phyloP scores from a whole-genome alignment of 1,140 invertebrate genomes.

The Xylocopa sonorina region DNA sequence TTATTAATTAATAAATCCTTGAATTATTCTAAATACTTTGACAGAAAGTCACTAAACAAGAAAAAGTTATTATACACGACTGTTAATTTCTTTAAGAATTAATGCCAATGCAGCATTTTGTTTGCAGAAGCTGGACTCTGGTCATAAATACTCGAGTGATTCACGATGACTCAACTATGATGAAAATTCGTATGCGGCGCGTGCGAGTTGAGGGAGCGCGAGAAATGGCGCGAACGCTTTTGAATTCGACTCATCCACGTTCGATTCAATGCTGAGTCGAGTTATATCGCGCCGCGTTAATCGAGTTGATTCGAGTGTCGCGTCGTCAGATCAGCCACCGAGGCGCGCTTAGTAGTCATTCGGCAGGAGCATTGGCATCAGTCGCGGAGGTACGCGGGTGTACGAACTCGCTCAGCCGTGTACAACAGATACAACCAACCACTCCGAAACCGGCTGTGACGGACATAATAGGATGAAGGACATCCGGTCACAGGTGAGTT shows the following conservation, averaged over 20 bases:
- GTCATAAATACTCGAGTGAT: neutral
- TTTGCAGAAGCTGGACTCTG: too few relatives aligned
- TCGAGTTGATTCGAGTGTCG: conserved; percentile 14
- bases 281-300: neutral
- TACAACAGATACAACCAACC: conserved; percentile 20
- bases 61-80: too few relatives aligned
- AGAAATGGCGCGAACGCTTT: neutral
- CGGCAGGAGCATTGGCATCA: conserved; percentile 53
- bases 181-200: too few relatives aligned
- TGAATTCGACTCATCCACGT: neutral
- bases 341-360: conserved; percentile 61
- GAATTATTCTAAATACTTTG: too few relatives aligned
- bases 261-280: neutral
- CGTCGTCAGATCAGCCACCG: neutral
- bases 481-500: conserved; percentile 68
- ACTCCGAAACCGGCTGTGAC: conserved; percentile 24
- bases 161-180: neutral
- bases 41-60: too few relatives aligned
- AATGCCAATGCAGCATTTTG: too few relatives aligned
- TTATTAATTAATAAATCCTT: too few relatives aligned
- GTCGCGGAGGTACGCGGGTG: conserved; percentile 43
- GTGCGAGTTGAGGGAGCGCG: neutral
- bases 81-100: too few relatives aligned
- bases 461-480: conserved; percentile 63
- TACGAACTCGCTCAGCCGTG: conserved; percentile 23